Evolutionary conservation across 2,113 vertebrate species (phyloP).

Genomic region (Spizaetus ornatus): DNA sequence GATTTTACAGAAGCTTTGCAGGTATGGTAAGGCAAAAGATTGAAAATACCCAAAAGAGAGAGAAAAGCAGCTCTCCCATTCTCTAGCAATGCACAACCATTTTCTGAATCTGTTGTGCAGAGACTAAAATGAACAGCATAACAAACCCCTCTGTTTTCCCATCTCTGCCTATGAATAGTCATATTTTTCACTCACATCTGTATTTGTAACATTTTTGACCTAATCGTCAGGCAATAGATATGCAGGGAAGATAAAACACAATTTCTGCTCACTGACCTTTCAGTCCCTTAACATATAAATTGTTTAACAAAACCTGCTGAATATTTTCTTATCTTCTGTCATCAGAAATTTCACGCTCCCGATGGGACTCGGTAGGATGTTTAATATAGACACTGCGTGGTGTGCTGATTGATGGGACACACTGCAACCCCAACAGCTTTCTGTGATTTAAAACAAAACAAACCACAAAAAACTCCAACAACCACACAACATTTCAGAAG

Average conservation of each 20-base stretch:
- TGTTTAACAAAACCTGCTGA: not conserved
- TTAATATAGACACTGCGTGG: constrained; percentile 6
- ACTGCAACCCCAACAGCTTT: not conserved
- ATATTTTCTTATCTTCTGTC: constrained; percentile 26
- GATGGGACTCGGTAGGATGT: not conserved
- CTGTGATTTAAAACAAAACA: not conserved
- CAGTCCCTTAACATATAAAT: not conserved
- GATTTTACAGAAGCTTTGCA: not conserved
- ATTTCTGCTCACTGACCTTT: not conserved
- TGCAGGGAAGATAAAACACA: not conserved
- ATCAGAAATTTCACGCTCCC: not conserved
- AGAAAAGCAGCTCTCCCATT: not conserved
- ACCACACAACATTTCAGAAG: not conserved
- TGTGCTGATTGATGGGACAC: not conserved
- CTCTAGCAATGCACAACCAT: not conserved
- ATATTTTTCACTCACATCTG: not conserved
- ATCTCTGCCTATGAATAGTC: not conserved
- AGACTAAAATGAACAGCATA: not conserved
- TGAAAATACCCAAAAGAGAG: not conserved
- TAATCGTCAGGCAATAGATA: not conserved
- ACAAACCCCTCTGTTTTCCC: not conserved
- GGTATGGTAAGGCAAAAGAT: not conserved
- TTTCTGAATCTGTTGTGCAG: not conserved
- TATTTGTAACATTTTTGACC: constrained; percentile 21
- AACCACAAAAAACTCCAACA: not conserved